Evolutionary conservation across 35 echinoderm and acorn worm species (phyloP).

Genomic region (Eucidaris tribuloides): DNA sequence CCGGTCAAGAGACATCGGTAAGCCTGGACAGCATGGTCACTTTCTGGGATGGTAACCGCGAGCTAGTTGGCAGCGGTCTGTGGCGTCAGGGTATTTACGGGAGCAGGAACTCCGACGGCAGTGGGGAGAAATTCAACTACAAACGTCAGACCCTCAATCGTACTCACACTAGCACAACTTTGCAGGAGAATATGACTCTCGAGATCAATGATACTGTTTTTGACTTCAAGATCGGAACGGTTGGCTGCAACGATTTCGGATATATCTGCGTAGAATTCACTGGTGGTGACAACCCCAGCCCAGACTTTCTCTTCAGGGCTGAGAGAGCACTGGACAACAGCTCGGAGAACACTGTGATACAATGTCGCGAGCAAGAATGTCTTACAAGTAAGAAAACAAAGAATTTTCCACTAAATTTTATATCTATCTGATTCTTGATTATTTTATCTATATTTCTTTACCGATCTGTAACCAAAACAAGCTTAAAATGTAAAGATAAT

Average conservation of each 20-base stretch:
- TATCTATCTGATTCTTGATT: too few species aligned
- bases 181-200: slow-evolving; percentile 6
- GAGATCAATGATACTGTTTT: slow-evolving; percentile 30
- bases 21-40: slow-evolving; percentile 51
- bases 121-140: slow-evolving; percentile 53
- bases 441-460: too few species aligned
- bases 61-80: slow-evolving; percentile 47
- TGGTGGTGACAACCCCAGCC: slow-evolving; percentile 59
- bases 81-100: slow-evolving; percentile 79
- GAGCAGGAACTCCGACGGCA: slow-evolving; percentile 62
- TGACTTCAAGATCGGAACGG: slow-evolving; percentile 79
- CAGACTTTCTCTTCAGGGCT: slow-evolving; percentile 61
- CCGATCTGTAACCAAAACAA: too few species aligned
- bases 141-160: slow-evolving; percentile 37
- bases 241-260: slow-evolving; percentile 70
- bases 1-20: slow-evolving; percentile 50
- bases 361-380: slow-evolving; percentile 72
- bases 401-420: too few species aligned
- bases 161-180: slow-evolving; percentile 1
- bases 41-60: slow-evolving; percentile 36
- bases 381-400: slow-evolving; percentile 77
- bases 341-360: slow-evolving; percentile 26
- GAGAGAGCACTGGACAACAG: neutral
- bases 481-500: too few species aligned
- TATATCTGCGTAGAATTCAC: slow-evolving; percentile 86